Percentiles rank a stretch among this genome's conserved stretches.
phyloP scores from a whole-genome alignment of 64 coral and sea anemone species.

The Anthopleura sola region DNA sequence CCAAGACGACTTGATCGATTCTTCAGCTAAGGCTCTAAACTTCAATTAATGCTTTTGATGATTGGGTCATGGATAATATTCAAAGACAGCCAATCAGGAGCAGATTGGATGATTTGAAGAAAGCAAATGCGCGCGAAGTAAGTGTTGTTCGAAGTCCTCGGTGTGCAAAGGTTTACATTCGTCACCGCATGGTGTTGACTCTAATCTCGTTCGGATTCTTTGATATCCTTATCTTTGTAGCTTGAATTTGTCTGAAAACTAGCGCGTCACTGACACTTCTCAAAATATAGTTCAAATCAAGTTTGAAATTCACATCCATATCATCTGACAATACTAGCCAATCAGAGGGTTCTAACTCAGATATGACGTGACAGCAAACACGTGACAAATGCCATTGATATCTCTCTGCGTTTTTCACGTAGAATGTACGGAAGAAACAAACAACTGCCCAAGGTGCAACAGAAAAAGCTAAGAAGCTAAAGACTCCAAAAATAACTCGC shows the following conservation, averaged over 20 bases:
- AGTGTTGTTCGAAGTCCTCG: neutral
- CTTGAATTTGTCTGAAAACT: neutral
- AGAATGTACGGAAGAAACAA: neutral
- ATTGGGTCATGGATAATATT: conserved; percentile 64
- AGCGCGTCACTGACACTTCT: neutral
- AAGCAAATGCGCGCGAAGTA: conserved; percentile 5
- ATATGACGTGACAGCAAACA: neutral
- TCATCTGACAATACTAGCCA: neutral
- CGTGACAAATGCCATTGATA: neutral
- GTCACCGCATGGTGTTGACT: neutral
- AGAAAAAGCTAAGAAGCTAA: too few species aligned
- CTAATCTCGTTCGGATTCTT: neutral
- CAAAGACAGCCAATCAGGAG: conserved; percentile 54
- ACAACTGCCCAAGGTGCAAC: neutral
- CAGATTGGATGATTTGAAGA: conserved; percentile 15
- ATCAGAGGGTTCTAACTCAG: neutral
- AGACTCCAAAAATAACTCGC: too few species aligned
- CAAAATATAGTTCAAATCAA: neutral
- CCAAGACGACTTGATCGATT: conserved; percentile 26
- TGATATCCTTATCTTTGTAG: neutral
- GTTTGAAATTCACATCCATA: neutral
- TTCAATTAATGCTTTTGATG: conserved; percentile 79
- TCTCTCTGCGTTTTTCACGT: neutral
- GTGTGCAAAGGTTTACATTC: neutral
- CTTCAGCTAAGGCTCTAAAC: conserved; percentile 70